A percentile compares a stretch with the other conserved stretches of the same genome.
Evolutionary conservation across 2,888 invertebrate species (phyloP).

Genomic region (Trichopoda pennipes): DNA sequence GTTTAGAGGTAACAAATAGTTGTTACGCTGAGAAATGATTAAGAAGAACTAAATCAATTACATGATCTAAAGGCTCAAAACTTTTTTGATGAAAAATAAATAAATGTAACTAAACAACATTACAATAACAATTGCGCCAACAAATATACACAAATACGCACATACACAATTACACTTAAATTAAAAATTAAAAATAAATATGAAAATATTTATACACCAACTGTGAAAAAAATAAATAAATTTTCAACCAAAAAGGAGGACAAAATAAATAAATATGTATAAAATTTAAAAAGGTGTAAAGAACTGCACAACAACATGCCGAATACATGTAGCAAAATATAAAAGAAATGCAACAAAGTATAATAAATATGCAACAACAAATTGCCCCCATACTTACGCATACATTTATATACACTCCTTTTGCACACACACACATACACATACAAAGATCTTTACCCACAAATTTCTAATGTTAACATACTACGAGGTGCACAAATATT

Average conservation of each 20-base stretch:
- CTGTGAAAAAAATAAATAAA: slow-evolving; percentile 24
- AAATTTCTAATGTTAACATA: slow-evolving; percentile 39
- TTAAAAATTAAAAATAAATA: slow-evolving; percentile 31
- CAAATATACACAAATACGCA: slow-evolving; percentile 4
- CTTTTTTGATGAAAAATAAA: slow-evolving; percentile 54
- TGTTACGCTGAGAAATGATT: slow-evolving; percentile 70
- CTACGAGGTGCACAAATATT: slow-evolving; percentile 8
- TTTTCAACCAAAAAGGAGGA: neutral
- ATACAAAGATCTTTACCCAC: slow-evolving; percentile 22
- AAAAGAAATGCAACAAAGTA: slow-evolving; percentile 61
- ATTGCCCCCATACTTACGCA: neutral
- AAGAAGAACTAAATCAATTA: slow-evolving; percentile 70
- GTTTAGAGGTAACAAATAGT: slow-evolving; percentile 60
- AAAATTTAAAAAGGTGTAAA: slow-evolving; percentile 62
- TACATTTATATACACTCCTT: slow-evolving; percentile 2
- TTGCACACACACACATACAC: neutral
- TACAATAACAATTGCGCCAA: slow-evolving; percentile 35
- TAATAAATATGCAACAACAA: slow-evolving; percentile 57
- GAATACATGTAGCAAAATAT: slow-evolving; percentile 14
- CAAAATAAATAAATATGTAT: slow-evolving; percentile 19
- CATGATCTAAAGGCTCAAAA: slow-evolving; percentile 67
- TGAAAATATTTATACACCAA: slow-evolving; percentile 42
- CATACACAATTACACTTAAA: neutral
- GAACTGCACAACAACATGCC: slow-evolving; percentile 42
- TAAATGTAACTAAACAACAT: slow-evolving; percentile 36